Percentiles rank a stretch among this genome's conserved stretches.
Conservation (phyloP, 2,113 vertebrate species). For the Cephalopterus ornatus region DNA sequence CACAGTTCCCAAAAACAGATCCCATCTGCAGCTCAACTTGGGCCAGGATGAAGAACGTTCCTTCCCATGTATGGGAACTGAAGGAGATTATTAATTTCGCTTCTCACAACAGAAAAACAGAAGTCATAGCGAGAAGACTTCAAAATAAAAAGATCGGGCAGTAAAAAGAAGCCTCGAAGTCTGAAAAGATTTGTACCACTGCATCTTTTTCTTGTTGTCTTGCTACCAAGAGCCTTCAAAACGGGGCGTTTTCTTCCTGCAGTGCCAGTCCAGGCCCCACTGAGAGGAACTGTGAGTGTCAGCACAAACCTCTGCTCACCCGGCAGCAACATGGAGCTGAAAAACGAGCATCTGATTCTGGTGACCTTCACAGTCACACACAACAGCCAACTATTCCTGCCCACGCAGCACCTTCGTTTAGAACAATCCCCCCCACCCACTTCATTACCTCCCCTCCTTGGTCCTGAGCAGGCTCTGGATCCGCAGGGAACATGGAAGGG, state of each 20-base stretch:
- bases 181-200: neutral
- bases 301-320: conserved; percentile 10
- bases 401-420: neutral
- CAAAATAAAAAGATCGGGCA: neutral
- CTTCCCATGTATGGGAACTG: conserved; percentile 6
- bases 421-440: neutral
- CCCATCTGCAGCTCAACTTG: neutral
- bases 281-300: neutral
- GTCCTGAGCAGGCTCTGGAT: neutral
- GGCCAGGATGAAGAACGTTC: neutral
- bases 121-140: neutral
- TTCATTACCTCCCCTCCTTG: neutral
- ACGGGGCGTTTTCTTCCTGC: neutral
- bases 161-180: neutral
- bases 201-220: neutral
- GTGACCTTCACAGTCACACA: neutral
- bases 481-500: neutral
- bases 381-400: neutral
- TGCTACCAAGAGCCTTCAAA: neutral
- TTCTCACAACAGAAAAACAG: neutral
- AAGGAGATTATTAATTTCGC: neutral
- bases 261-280: neutral
- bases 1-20: neutral
- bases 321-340: neutral
- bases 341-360: conserved; percentile 15